Evolutionary conservation across 1,140 invertebrate genomes (phyloP).

Genomic region (Notospermus geniculatus): DNA sequence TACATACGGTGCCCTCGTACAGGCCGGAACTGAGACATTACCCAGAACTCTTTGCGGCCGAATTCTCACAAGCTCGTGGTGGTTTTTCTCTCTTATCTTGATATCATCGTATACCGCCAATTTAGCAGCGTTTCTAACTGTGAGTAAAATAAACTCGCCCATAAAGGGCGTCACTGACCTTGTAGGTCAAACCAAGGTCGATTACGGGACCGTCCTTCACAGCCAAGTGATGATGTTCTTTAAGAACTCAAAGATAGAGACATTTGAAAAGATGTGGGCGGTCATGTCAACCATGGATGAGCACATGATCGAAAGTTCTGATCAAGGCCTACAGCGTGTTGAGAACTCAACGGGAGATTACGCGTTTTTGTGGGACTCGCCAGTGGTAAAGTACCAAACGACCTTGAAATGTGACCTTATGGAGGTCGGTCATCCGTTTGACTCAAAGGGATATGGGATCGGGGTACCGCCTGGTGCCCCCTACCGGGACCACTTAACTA

Average conservation of each 20-base stretch:
- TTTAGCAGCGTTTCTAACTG: constrained; percentile 57
- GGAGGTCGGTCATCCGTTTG: constrained; percentile 47
- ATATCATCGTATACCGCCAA: constrained; percentile 57
- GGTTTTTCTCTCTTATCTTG: constrained; percentile 55
- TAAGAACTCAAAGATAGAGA: constrained; percentile 48
- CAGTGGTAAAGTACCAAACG: constrained; percentile 40
- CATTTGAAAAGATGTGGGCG: constrained; percentile 53
- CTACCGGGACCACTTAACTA: constrained; percentile 89
- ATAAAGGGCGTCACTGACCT: constrained; percentile 54
- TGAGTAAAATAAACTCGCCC: constrained; percentile 55
- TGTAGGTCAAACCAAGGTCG: constrained; percentile 51
- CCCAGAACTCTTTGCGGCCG: constrained; percentile 26
- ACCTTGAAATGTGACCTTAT: constrained; percentile 44
- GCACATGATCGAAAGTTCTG: constrained; percentile 34
- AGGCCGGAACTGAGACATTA: constrained; percentile 21
- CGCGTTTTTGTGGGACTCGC: constrained; percentile 52
- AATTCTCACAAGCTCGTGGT: constrained; percentile 53
- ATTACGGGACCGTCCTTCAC: constrained; percentile 83
- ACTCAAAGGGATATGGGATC: constrained; percentile 48
- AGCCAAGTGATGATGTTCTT: constrained; percentile 69
- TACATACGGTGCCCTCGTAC: constrained; percentile 43
- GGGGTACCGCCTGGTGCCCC: constrained; percentile 66
- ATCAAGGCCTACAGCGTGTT: constrained; percentile 45
- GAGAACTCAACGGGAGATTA: constrained; percentile 63
- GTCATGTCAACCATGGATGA: constrained; percentile 54